These are phyloP conservation scores for Sarcophaga carnaria DNA, from an alignment of 2,888 invertebrate species.

Conservation along the genomic window DNA sequence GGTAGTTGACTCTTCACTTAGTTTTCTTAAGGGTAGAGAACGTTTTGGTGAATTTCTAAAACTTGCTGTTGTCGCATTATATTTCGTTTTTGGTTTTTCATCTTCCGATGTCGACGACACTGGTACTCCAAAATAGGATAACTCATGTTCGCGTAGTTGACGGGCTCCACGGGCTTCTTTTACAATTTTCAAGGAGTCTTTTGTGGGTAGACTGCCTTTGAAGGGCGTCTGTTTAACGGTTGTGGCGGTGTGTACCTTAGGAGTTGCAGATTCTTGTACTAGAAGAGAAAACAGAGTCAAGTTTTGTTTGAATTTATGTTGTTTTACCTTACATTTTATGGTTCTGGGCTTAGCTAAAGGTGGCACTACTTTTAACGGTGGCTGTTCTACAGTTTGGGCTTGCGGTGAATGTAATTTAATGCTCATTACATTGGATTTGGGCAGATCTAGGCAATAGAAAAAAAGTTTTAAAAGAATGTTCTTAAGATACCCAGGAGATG, in stretches of 20 bases:
- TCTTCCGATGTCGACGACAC: conserved; percentile 64
- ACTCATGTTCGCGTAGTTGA: conserved; percentile 84
- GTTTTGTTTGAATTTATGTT: not conserved
- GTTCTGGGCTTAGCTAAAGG: conserved; percentile 80
- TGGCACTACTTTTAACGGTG: conserved; percentile 72
- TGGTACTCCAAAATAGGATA: conserved; percentile 84
- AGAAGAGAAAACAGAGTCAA: not conserved
- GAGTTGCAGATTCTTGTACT: conserved; percentile 53
- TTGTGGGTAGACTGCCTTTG: conserved; percentile 62
- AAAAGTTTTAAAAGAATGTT: too few species aligned
- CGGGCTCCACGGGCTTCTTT: conserved; percentile 82
- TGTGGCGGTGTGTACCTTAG: conserved; percentile 59
- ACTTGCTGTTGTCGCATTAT: conserved; percentile 55
- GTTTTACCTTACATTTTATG: conserved; percentile 5
- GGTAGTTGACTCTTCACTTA: conserved; percentile 43
- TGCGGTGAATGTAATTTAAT: conserved; percentile 80
- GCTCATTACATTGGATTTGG: conserved; percentile 81
- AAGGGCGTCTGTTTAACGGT: conserved; percentile 59
- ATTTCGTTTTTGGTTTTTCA: conserved; percentile 69
- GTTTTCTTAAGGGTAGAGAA: conserved; percentile 71
- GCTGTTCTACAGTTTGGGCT: conserved; percentile 58
- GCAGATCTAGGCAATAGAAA: conserved; percentile 75
- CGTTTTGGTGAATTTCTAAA: conserved; percentile 70
- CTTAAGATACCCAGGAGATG: too few species aligned
- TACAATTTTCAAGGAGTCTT: conserved; percentile 78